Percentiles rank a stretch among this genome's conserved stretches.
Conservation (phyloP, 2,888 invertebrate genomes). For the Eumacrocentrus americanus region DNA sequence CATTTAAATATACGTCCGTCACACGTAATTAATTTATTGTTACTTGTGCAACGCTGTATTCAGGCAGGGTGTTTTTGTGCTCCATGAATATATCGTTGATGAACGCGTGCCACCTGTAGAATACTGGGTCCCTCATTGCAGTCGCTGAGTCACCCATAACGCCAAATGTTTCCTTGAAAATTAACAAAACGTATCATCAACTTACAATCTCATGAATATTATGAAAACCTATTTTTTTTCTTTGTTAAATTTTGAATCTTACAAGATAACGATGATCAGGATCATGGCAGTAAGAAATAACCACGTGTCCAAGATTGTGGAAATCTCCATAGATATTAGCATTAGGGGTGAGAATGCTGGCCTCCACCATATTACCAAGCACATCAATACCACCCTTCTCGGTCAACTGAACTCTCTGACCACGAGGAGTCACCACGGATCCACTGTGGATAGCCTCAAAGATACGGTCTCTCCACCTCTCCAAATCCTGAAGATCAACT, state of each 20-base stretch:
- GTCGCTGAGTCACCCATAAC: conserved; percentile 85
- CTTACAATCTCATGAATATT: too few species aligned
- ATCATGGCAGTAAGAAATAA: conserved; percentile 79
- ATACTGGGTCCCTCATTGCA: conserved; percentile 85
- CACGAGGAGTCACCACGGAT: conserved; percentile 66
- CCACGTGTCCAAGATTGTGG: conserved; percentile 83
- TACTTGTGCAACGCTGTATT: conserved; percentile 70
- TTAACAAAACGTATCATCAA: neutral
- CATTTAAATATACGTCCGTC: too few species aligned
- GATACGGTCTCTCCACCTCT: conserved; percentile 78
- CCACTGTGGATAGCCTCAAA: conserved; percentile 74
- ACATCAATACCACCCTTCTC: conserved; percentile 77
- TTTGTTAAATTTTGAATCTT: too few species aligned
- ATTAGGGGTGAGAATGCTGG: conserved; percentile 73
- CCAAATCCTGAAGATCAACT: conserved; percentile 73
- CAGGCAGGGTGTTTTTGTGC: conserved; percentile 73
- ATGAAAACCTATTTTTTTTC: too few species aligned
- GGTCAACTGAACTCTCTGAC: conserved; percentile 66
- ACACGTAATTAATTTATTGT: too few species aligned
- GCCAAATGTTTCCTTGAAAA: conserved; percentile 73
- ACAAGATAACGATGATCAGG: conserved; percentile 79
- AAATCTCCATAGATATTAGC: conserved; percentile 76
- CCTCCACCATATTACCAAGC: conserved; percentile 80
- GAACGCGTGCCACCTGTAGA: conserved; percentile 85
- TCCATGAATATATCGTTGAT: conserved; percentile 79